phyloP scores from a whole-genome alignment of 2,113 vertebrate species.

The Festucalex cinctus region DNA sequence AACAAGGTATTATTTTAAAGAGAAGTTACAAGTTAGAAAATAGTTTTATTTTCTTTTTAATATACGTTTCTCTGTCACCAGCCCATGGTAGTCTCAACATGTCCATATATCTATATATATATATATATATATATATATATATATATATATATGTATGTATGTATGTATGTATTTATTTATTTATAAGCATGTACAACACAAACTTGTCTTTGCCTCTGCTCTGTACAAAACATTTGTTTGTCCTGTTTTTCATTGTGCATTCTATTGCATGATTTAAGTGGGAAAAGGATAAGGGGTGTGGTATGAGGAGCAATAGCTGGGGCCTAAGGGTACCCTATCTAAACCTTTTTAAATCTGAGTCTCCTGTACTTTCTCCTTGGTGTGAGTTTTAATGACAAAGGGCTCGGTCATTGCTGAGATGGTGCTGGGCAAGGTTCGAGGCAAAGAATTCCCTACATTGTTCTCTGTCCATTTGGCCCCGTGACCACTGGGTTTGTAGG shows the following conservation, averaged over 20 bases:
- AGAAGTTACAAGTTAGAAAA: constrained; percentile 96
- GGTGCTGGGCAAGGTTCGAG: constrained; percentile 84
- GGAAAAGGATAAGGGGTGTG: constrained; percentile 30
- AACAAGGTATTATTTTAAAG: constrained; percentile 83
- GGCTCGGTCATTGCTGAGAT: constrained; percentile 82
- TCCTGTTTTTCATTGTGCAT: constrained; percentile 83
- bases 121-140: constrained; percentile 65
- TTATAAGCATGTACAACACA: constrained; percentile 93
- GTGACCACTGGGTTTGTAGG: constrained; percentile 76
- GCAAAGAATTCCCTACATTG: constrained; percentile 90
- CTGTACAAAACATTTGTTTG: constrained; percentile 88
- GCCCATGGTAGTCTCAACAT: constrained; percentile 83
- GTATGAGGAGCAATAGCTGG: constrained; percentile 30
- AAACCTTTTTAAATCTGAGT: constrained; percentile 86
- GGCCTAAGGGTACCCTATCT: constrained; percentile 13
- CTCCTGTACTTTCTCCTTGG: constrained; percentile 98
- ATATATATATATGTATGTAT: constrained; percentile 44
- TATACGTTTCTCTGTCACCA: constrained; percentile 88
- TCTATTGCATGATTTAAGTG: constrained; percentile 87
- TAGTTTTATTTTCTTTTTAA: constrained; percentile 84
- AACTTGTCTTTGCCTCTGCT: constrained; percentile 82
- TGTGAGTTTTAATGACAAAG: constrained; percentile 90
- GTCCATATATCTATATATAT: constrained; percentile 70
- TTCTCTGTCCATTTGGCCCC: constrained; percentile 96
- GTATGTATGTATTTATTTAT: constrained; percentile 75